Evolutionary conservation across 1,140 invertebrate genomes (phyloP).

Genomic region (Zaprionus lachaisei): DNA sequence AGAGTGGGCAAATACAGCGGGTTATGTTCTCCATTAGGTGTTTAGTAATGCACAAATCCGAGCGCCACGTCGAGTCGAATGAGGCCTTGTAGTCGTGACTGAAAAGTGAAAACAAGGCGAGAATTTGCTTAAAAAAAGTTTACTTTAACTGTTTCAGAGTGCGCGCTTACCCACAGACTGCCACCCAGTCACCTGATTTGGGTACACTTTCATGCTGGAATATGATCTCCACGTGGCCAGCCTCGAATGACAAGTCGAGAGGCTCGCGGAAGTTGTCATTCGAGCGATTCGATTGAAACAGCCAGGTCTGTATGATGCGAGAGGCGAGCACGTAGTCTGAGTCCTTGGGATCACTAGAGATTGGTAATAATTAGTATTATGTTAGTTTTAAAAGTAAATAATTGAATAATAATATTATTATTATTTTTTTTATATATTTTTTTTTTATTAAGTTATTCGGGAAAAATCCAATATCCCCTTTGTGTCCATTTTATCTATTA

Average conservation of each 20-base stretch:
- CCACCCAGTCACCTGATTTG: slow-evolving; percentile 79
- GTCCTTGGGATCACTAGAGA: slow-evolving; percentile 87
- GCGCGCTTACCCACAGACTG: slow-evolving; percentile 72
- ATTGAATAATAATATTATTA: background rate
- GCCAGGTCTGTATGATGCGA: slow-evolving; percentile 86
- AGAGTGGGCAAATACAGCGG: slow-evolving; percentile 86
- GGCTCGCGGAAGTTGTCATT: slow-evolving; percentile 78
- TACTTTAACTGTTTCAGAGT: background rate
- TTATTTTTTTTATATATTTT: no score
- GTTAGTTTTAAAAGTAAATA: background rate
- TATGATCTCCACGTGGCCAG: slow-evolving; percentile 84
- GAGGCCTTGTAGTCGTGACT: slow-evolving; percentile 83
- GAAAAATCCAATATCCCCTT: no score
- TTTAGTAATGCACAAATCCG: slow-evolving; percentile 85
- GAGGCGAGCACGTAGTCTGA: slow-evolving; percentile 89
- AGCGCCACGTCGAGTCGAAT: slow-evolving; percentile 81
- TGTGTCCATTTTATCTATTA: no score
- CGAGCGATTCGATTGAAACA: slow-evolving; percentile 83
- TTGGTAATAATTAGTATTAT: slow-evolving; percentile 5
- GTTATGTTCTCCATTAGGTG: slow-evolving; percentile 85
- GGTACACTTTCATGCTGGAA: slow-evolving; percentile 83
- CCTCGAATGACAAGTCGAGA: slow-evolving; percentile 77
- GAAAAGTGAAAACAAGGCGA: slow-evolving; percentile 1
- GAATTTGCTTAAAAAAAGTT: background rate
- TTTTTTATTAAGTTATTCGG: no score